These are phyloP conservation scores for Troilus luridus DNA, from an alignment of 2,888 invertebrate species.

Conservation along the genomic window DNA sequence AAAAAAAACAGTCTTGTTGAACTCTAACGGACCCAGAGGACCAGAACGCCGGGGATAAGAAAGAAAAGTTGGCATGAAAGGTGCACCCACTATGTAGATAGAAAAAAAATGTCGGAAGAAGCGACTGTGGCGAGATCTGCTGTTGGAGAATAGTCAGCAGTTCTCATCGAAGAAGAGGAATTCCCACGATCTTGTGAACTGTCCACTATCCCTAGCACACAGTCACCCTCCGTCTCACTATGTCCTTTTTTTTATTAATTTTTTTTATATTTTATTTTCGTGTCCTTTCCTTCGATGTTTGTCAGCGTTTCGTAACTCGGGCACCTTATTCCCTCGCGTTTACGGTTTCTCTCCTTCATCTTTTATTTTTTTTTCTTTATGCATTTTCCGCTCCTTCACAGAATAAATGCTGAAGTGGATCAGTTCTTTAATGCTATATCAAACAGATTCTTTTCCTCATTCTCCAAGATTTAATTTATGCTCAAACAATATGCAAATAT, in stretches of 20 bases:
- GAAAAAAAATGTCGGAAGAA: conserved; percentile 46
- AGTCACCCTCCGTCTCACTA: conserved; percentile 47
- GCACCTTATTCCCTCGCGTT: neutral
- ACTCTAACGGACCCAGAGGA: conserved; percentile 52
- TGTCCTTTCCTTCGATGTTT: conserved; percentile 42
- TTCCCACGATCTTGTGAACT: conserved; percentile 49
- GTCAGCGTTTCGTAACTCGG: conserved; percentile 43
- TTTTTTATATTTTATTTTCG: neutral
- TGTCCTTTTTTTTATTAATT: conserved; percentile 36
- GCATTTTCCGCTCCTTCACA: neutral
- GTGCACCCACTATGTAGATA: conserved; percentile 42
- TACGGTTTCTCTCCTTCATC: neutral
- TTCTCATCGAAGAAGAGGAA: conserved; percentile 56
- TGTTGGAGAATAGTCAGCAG: conserved; percentile 11
- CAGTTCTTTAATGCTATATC: neutral
- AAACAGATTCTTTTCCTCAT: neutral
- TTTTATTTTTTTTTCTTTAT: neutral
- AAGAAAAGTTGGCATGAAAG: conserved; percentile 58
- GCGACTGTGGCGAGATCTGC: conserved; percentile 34
- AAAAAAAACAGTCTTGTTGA: conserved; percentile 1
- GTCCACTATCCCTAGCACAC: conserved; percentile 54
- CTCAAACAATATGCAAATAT: too few species aligned
- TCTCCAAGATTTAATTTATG: too few species aligned
- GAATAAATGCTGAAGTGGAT: neutral
- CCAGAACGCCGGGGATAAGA: conserved; percentile 55